Base-by-base conservation (phyloP, 2,113 vertebrate species). In the Neomonachus schauinslandi region DNA sequence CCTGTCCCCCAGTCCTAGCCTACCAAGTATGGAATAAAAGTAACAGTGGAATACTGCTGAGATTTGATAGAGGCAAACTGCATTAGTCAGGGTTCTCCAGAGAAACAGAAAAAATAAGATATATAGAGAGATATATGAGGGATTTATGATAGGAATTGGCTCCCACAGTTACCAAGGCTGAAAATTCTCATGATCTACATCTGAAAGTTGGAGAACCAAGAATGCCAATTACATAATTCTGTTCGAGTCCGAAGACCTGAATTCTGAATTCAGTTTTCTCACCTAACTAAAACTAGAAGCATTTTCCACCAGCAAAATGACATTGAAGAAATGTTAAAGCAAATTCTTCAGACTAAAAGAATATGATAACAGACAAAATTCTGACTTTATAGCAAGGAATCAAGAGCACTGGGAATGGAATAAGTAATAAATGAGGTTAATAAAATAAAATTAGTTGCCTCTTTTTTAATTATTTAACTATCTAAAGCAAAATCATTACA, bases 1-100 rank as follows among this genome's bases (percentile, higher is more conserved):
- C 18, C 10, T 61, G 1, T 28, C 22, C 16, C 18, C 19, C 1
- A 57, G 16, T 2, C 7, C 13, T 18, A 42, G 19, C 2, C 19
- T 13, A 55, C 7, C 0, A 55, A 55, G 11, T 59, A 51, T 5
- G 31, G 31, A 59, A 2, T 22, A 33, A 51, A 86, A 21, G 2
- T 16, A 80, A 39, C 15, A 24, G 14, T 26, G 26, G 53, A 14
- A 21, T 51, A 51, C 39, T 42, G 49, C 10, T 53, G 65, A 82
- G 28, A 42, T 72, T 51, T 74, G 12, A 19, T 53, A 72, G 53
- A 61, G 33, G 74, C 31, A 61, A 42, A 31, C 57, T 63, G 39
- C 24, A 63, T 81, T 55, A 36, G 33, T 81, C 79, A 81, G 49
- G 21, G 3, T 57, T 81, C 31, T 81, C 19, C 79, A 55, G 13